Percentiles rank a stretch among this genome's conserved stretches.
Conservation (phyloP, 2,797 vertebrate species). For the Eutrigla gurnardus region DNA sequence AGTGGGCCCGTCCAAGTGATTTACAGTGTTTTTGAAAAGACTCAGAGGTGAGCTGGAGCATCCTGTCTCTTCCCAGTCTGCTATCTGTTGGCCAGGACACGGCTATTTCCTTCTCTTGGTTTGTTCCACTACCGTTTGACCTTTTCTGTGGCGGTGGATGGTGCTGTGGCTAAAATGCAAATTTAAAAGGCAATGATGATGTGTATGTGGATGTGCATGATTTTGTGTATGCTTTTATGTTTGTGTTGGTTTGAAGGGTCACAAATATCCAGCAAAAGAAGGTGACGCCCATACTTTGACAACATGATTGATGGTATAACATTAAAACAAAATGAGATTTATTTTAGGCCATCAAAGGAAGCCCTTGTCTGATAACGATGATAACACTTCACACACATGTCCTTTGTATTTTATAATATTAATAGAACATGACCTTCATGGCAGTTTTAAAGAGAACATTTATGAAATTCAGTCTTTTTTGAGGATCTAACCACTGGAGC, state of each 20-base stretch:
- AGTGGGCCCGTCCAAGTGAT: constrained; percentile 64
- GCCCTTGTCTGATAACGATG: constrained; percentile 20
- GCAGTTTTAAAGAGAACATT: constrained; percentile 5
- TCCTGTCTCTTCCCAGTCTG: constrained; percentile 65
- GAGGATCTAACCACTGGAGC: neutral
- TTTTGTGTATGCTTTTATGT: neutral
- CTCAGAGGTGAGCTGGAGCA: constrained; percentile 67
- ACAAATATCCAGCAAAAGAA: neutral
- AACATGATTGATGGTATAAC: constrained; percentile 20
- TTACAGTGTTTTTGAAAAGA: constrained; percentile 71
- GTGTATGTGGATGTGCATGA: too few species aligned
- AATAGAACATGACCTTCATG: constrained; percentile 8
- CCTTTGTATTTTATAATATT: constrained; percentile 11
- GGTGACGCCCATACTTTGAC: neutral
- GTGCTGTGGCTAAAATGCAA: constrained; percentile 11
- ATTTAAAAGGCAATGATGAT: constrained; percentile 22
- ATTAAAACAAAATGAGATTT: constrained; percentile 13
- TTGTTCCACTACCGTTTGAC: constrained; percentile 63
- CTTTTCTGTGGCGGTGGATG: constrained; percentile 36
- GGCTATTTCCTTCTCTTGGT: constrained; percentile 63
- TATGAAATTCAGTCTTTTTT: constrained; percentile 3
- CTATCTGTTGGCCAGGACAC: constrained; percentile 66
- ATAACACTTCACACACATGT: neutral
- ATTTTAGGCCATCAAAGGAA: constrained; percentile 16
- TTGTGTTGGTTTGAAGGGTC: neutral